phyloP scores from a whole-genome alignment of 1,140 invertebrate genomes.

The Rhopalosiphum maidis region DNA sequence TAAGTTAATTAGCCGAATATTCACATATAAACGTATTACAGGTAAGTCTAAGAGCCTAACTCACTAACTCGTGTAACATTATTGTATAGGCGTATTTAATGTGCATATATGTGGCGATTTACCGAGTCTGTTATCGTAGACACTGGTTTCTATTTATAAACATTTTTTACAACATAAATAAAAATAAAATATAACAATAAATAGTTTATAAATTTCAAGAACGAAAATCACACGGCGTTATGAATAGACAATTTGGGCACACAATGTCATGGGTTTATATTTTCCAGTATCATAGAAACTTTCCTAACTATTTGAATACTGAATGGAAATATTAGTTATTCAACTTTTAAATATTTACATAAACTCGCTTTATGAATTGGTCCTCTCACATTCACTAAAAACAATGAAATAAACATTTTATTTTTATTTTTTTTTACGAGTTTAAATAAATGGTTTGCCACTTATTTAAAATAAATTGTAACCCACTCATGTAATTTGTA shows the following conservation, averaged over 20 bases:
- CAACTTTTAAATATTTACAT: background rate
- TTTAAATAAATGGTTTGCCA: too few relatives aligned
- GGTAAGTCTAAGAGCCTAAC: background rate
- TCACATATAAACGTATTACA: background rate
- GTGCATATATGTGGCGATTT: background rate
- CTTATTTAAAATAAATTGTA: too few relatives aligned
- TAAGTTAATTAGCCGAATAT: constrained; percentile 5
- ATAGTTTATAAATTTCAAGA: background rate
- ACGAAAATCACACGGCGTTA: background rate
- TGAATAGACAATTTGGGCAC: background rate
- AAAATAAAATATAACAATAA: background rate
- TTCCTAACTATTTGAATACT: background rate
- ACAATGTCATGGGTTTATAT: background rate
- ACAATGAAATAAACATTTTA: background rate
- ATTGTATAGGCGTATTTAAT: background rate
- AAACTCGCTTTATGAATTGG: background rate
- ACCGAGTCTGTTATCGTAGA: background rate
- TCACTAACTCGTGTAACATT: background rate
- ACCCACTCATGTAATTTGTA: too few relatives aligned
- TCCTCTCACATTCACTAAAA: background rate
- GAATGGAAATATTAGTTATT: background rate
- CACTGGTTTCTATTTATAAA: background rate
- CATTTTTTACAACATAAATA: background rate
- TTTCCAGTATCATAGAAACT: background rate
- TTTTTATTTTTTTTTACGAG: too few relatives aligned